Base-by-base conservation (phyloP, 2,888 invertebrate genomes). In the Rotaria sp. region DNA sequence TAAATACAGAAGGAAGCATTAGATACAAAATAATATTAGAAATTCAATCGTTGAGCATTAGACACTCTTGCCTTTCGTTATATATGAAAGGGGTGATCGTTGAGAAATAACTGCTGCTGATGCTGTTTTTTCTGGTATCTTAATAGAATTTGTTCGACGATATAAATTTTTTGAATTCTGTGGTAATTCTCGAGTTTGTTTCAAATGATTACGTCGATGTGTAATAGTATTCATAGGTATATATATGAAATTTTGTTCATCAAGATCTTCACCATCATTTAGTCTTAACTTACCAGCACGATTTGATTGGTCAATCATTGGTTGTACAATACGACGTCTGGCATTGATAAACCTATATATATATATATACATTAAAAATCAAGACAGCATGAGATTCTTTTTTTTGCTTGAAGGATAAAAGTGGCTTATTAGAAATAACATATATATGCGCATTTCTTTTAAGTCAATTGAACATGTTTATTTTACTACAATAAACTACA, bases 301-400 rank as follows among this genome's bases (percentile, higher is more conserved):
- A 86, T 86, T 86, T 30, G 85, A 85, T 52, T 85, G 85, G 55
- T 86, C 86, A 52, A 86, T 86, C 86, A 86, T 86, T 41, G 86
- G 86, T 52, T 86, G 86, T 45, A 86, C 86, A 57, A 86, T 86
- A 24, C 86, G 85, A 59, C 86, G 85, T 75, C 86, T 74, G 35
- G 86, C 86, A 75, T 86, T 86, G 52, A 86, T 86, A 57, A 86
- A 86, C 86, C 86, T 86, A 50, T n/a, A n/a, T n/a, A n/a, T n/a
- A n/a, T n/a, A 59, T 26, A 80, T 26, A 80, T n/a, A 80, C 41
- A 80, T 80, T 45, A 80, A 45, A 80, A 80, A 45, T 45, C 10
- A 80, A 45, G 26, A 45, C 41, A 67, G 67, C 67, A 67, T 67
- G 67, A 67, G 67, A 30, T 67, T 67, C 67, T 13, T 67, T 59